These are phyloP conservation scores for Orthosia gothica DNA, from an alignment of 2,888 invertebrate species.

Conservation along the genomic window DNA sequence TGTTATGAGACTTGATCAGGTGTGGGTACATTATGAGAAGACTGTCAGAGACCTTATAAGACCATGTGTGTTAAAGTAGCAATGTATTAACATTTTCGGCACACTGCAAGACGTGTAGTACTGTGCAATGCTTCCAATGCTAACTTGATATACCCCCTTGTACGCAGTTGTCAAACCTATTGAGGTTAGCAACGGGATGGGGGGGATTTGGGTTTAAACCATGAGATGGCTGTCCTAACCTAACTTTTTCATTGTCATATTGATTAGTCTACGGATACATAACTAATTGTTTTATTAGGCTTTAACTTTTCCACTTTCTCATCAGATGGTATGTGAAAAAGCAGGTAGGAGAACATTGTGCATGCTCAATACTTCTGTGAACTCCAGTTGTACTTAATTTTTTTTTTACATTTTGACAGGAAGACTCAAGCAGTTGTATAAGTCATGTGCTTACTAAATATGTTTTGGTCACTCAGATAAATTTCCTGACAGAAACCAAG, in stretches of 20 bases:
- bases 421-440: not conserved
- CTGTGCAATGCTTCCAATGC: slow-evolving; percentile 82
- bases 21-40: too few species aligned
- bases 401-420: not conserved
- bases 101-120: slow-evolving; percentile 71
- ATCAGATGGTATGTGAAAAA: not conserved
- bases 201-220: slow-evolving; percentile 69
- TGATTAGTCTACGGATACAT: not conserved
- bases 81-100: slow-evolving; percentile 83
- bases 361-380: not conserved
- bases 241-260: not conserved
- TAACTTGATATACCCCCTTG: slow-evolving; percentile 78
- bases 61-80: not conserved
- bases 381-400: not conserved
- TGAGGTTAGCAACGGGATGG: slow-evolving; percentile 81
- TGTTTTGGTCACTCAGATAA: not conserved
- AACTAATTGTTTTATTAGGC: too few species aligned
- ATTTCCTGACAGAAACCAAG: slow-evolving; percentile 15
- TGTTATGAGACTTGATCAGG: not conserved
- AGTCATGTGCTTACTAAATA: not conserved
- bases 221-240: not conserved
- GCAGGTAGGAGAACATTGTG: not conserved
- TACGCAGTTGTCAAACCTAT: slow-evolving; percentile 83
- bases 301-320: not conserved
- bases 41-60: not conserved